These are phyloP conservation scores for Frankliniella fusca DNA, from an alignment of 2,888 invertebrate genomes.

Conservation along the genomic window DNA sequence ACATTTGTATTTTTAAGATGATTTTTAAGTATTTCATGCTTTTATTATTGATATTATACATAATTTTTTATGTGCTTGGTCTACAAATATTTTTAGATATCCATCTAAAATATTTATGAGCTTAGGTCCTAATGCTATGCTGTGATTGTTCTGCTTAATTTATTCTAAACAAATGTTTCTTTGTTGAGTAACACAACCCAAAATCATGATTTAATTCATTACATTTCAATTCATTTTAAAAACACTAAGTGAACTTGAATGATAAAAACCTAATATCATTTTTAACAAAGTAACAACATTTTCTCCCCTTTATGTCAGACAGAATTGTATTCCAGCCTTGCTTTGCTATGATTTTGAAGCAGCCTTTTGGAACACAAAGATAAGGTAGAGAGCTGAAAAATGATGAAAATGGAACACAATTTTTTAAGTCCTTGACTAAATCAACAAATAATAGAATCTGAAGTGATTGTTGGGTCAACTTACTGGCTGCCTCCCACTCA, in stretches of 20 bases:
- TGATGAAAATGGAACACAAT: conserved; percentile 17
- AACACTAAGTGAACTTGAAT: background rate
- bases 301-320: background rate
- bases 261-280: background rate
- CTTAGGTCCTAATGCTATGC: no score
- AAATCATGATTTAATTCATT: no score
- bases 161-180: no score
- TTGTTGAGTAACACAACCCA: no score
- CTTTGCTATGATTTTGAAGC: conserved; percentile 45
- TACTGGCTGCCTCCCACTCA: conserved; percentile 92
- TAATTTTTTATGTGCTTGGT: no score
- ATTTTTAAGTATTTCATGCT: no score
- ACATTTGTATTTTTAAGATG: no score
- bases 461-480: conserved; percentile 47
- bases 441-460: conserved; percentile 4
- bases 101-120: no score
- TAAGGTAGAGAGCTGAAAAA: conserved; percentile 71
- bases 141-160: no score
- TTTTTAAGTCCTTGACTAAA: conserved; percentile 30
- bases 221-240: background rate
- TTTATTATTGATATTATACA: no score
- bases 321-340: conserved; percentile 38
- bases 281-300: no score
- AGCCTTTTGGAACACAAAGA: conserved; percentile 78
- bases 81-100: no score